A percentile compares a stretch with the other conserved stretches of the same genome.
These are phyloP conservation scores for Octonoba sinensis DNA, from an alignment of 2,888 invertebrate species.

Conservation along the genomic window DNA sequence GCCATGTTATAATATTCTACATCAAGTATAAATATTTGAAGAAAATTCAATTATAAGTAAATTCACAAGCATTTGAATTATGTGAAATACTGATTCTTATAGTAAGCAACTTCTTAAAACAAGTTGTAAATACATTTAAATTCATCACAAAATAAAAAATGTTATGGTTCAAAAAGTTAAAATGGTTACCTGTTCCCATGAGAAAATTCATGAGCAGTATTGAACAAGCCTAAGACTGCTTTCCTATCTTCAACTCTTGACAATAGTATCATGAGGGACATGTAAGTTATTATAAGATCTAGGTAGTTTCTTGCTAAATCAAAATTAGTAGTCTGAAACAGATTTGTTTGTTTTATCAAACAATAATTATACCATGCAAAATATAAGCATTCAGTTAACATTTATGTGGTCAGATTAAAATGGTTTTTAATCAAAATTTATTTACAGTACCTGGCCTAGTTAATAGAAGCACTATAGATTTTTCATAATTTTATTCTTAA, in stretches of 20 bases:
- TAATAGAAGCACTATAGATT: too few relatives aligned
- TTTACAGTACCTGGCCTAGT: too few relatives aligned
- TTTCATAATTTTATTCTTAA: too few relatives aligned
- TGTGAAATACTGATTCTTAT: too few relatives aligned
- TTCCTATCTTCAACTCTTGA: slow-evolving; percentile 98
- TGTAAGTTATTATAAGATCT: slow-evolving; percentile 93
- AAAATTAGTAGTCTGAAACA: slow-evolving; percentile 84
- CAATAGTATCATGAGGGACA: slow-evolving; percentile 95
- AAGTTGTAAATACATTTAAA: neutral
- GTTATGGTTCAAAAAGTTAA: neutral
- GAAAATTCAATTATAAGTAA: too few relatives aligned
- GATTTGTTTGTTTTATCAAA: neutral
- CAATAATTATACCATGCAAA: too few relatives aligned
- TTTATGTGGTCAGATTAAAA: neutral
- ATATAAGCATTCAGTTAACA: too few relatives aligned
- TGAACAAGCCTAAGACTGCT: slow-evolving; percentile 95
- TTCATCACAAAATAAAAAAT: neutral
- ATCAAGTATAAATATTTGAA: too few relatives aligned
- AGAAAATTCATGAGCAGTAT: slow-evolving; percentile 97
- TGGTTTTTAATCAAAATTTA: neutral
- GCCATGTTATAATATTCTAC: too few relatives aligned
- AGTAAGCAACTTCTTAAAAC: neutral
- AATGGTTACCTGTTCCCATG: slow-evolving; percentile 79
- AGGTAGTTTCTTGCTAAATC: slow-evolving; percentile 96
- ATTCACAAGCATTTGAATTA: too few relatives aligned